Evolutionary conservation across 1,140 invertebrate genomes (phyloP).

Genomic region (Portunus trituberculatus): DNA sequence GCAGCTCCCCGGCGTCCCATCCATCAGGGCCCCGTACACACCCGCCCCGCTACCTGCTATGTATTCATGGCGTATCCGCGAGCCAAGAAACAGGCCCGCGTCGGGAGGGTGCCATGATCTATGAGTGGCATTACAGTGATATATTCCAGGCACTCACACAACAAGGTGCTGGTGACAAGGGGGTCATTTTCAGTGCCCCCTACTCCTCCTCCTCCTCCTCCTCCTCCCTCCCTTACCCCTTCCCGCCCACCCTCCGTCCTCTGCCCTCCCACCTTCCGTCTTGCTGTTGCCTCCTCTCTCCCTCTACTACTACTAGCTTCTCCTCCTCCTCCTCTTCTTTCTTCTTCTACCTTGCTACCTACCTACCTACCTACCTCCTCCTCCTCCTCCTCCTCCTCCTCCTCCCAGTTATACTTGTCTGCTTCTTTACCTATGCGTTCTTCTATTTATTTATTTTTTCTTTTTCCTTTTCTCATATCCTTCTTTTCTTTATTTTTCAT

Average conservation of each 20-base stretch:
- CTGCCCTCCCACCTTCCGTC: background rate
- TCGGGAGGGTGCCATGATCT: slow-evolving; percentile 47
- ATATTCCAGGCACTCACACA: slow-evolving; percentile 63
- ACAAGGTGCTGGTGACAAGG: slow-evolving; percentile 64
- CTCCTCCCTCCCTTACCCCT: background rate
- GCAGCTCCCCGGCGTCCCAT: background rate
- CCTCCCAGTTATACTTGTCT: background rate
- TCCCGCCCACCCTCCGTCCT: background rate
- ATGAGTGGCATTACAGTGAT: slow-evolving; percentile 60
- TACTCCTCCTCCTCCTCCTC: background rate
- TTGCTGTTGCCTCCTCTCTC: background rate
- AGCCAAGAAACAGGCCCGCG: slow-evolving; percentile 54
- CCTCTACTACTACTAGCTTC: background rate
- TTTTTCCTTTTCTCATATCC: background rate
- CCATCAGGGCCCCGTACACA: slow-evolving; percentile 31
- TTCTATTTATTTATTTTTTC: background rate
- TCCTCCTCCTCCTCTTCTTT: no score
- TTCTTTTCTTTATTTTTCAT: background rate
- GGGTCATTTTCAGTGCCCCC: background rate
- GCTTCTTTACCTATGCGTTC: background rate
- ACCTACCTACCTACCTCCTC: background rate
- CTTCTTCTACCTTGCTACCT: no score
- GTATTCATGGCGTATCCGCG: slow-evolving; percentile 60
- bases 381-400: background rate
- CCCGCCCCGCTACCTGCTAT: slow-evolving; percentile 32